These are phyloP conservation scores for Bathynomus jamesi DNA, from an alignment of 1,140 invertebrate species.

Conservation along the genomic window DNA sequence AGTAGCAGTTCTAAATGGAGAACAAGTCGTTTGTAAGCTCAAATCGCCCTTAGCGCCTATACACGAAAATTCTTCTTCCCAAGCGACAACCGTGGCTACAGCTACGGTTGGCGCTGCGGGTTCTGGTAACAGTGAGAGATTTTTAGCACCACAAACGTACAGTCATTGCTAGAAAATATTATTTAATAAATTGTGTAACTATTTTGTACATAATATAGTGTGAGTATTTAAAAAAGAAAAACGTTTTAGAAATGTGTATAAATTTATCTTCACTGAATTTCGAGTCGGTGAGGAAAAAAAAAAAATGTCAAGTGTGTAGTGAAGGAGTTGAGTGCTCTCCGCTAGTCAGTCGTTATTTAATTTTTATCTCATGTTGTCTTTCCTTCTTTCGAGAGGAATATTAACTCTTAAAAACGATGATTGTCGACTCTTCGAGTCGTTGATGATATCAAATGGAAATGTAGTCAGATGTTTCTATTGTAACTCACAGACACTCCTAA, in stretches of 20 bases:
- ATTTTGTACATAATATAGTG: conserved; percentile 4
- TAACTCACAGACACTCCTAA: too few relatives aligned
- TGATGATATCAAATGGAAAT: too few relatives aligned
- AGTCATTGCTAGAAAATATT: conserved; percentile 25
- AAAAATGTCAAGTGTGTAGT: not conserved
- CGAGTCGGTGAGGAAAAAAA: too few relatives aligned
- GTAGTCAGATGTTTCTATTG: too few relatives aligned
- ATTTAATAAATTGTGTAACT: conserved; percentile 27
- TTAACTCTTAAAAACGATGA: too few relatives aligned
- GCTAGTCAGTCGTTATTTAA: not conserved
- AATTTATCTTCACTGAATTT: too few relatives aligned
- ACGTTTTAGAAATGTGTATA: not conserved
- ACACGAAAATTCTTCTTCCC: conserved; percentile 17
- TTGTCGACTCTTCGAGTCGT: too few relatives aligned
- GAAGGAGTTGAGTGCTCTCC: not conserved
- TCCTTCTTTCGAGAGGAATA: too few relatives aligned
- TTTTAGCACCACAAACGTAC: conserved; percentile 24
- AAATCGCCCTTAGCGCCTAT: conserved; percentile 49
- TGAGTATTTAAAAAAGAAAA: not conserved
- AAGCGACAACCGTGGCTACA: conserved; percentile 4
- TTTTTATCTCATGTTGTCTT: not conserved
- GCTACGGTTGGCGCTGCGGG: not conserved
- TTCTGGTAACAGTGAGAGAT: conserved; percentile 19
- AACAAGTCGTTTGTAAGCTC: conserved; percentile 72
- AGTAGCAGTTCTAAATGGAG: conserved; percentile 69